phyloP scores from a whole-genome alignment of 2,113 vertebrate genomes.

The Parotia lawesii region DNA sequence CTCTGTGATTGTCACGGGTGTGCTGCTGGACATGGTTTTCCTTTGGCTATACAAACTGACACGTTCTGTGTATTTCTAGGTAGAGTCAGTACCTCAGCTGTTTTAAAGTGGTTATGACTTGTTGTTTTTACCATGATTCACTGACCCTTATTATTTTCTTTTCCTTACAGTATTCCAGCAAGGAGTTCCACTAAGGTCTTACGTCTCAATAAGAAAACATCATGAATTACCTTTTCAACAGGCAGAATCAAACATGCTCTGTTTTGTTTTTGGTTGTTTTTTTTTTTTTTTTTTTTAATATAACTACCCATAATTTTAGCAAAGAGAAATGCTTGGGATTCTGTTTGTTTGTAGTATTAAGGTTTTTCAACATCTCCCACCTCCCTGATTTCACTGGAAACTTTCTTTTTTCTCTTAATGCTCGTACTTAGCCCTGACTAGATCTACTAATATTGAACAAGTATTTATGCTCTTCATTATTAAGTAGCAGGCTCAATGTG shows the following conservation, averaged over 20 bases:
- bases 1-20: background rate
- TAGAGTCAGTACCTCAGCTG: background rate
- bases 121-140: background rate
- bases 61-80: background rate
- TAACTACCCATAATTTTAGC: background rate
- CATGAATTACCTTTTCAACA: background rate
- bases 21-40: background rate
- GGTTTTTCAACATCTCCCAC: accelerated
- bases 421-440: background rate
- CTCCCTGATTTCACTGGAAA: background rate
- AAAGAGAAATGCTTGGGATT: accelerated
- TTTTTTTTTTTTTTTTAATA: background rate
- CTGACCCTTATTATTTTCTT: background rate
- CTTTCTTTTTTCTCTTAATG: background rate
- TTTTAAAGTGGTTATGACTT: background rate
- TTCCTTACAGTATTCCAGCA: background rate
- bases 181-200: background rate
- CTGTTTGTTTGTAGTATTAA: background rate
- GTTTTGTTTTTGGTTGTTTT: too few species aligned
- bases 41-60: background rate
- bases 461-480: background rate
- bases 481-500: background rate
- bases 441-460: background rate
- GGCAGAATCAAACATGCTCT: background rate
- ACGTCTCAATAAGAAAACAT: background rate